Percentiles rank a stretch among this genome's conserved stretches.
phyloP scores from a whole-genome alignment of 2,113 vertebrate species.

The Cyprinodon brontotheroides region DNA sequence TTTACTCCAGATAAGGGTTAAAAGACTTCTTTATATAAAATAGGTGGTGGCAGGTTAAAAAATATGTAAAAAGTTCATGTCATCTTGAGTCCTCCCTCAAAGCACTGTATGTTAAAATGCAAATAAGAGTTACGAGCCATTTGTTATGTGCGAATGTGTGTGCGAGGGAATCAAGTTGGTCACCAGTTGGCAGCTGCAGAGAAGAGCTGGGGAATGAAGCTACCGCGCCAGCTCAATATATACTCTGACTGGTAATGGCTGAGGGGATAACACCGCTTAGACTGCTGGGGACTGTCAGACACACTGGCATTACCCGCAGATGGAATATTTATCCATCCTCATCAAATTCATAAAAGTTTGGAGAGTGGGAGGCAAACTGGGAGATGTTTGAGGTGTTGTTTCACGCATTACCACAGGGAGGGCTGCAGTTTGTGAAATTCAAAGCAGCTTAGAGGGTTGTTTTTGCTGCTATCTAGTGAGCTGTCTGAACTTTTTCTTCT shows the following conservation, averaged over 20 bases:
- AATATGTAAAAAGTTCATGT: not conserved
- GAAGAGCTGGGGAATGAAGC: conserved; percentile 56
- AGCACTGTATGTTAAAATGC: conserved; percentile 18
- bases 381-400: conserved; percentile 66
- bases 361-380: conserved; percentile 61
- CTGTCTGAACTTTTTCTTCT: conserved; percentile 13
- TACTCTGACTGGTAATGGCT: conserved; percentile 72
- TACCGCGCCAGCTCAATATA: conserved; percentile 71
- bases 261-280: conserved; percentile 75
- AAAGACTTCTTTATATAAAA: not conserved
- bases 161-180: conserved; percentile 63
- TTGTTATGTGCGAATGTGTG: conserved; percentile 48
- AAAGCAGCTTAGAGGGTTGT: conserved; percentile 22
- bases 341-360: conserved; percentile 77
- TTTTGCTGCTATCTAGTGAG: conserved; percentile 26
- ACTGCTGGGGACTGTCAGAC: conserved; percentile 66
- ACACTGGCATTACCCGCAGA: conserved; percentile 69
- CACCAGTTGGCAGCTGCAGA: conserved; percentile 67
- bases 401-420: conserved; percentile 20
- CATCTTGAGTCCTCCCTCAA: not conserved
- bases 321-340: conserved; percentile 77
- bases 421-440: conserved; percentile 48
- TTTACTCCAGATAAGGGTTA: not conserved
- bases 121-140: conserved; percentile 48
- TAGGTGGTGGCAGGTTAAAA: not conserved